A percentile compares a stretch with the other conserved stretches of the same genome.
These are phyloP conservation scores for Drosophila yooni DNA, from an alignment of 2,888 invertebrate genomes.

Conservation along the genomic window DNA sequence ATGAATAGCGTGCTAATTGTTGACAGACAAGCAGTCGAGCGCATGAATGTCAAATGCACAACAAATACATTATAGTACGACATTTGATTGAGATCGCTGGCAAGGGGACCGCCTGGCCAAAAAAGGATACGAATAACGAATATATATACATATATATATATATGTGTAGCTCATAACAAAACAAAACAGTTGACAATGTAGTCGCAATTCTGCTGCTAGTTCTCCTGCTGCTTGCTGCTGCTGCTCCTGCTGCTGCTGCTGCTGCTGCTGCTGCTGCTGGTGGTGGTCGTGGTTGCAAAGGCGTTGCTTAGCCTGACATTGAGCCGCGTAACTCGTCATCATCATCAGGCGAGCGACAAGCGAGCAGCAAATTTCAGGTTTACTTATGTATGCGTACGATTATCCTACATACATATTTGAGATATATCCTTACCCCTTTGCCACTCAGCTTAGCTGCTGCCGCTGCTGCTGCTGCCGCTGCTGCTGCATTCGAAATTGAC, in stretches of 20 bases:
- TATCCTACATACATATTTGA: slow-evolving; percentile 15
- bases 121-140: slow-evolving; percentile 41
- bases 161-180: slow-evolving; percentile 13
- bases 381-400: slow-evolving; percentile 27
- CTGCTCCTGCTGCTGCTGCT: slow-evolving; percentile 15
- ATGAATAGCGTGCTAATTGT: slow-evolving; percentile 85
- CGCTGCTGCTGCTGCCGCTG: slow-evolving; percentile 29
- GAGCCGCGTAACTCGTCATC: slow-evolving; percentile 76
- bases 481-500: slow-evolving; percentile 66
- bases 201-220: slow-evolving; percentile 22
- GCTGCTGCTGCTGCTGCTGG: neutral
- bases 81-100: slow-evolving; percentile 72
- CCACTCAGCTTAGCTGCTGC: slow-evolving; percentile 31
- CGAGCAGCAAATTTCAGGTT: slow-evolving; percentile 50
- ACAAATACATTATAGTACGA: slow-evolving; percentile 59
- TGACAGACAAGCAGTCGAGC: slow-evolving; percentile 79
- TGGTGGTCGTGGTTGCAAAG: slow-evolving; percentile 6
- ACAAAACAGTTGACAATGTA: slow-evolving; percentile 55
- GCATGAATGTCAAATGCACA: slow-evolving; percentile 76
- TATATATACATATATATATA: neutral
- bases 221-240: slow-evolving; percentile 7
- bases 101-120: slow-evolving; percentile 26
- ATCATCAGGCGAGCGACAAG: slow-evolving; percentile 30
- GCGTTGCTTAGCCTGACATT: slow-evolving; percentile 59
- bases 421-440: slow-evolving; percentile 44